These are phyloP conservation scores for Blastobasis adustella DNA, from an alignment of 2,888 invertebrate genomes.

Conservation along the genomic window DNA sequence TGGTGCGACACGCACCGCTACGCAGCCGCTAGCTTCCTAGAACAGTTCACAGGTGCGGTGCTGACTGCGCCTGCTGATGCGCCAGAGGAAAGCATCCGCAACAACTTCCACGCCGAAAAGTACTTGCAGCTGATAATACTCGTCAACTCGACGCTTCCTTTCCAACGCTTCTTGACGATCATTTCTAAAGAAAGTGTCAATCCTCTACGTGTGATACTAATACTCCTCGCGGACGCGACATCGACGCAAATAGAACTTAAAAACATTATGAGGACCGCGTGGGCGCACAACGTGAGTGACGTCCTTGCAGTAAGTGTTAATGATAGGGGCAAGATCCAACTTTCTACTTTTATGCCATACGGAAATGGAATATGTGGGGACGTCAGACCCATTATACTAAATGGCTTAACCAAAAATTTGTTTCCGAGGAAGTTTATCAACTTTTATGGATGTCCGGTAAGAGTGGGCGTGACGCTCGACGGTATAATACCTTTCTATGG, in stretches of 20 bases:
- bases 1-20: too few relatives aligned
- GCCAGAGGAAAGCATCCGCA: too few relatives aligned
- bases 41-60: too few relatives aligned
- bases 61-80: too few relatives aligned
- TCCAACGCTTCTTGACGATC: too few relatives aligned
- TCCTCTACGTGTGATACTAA: too few relatives aligned
- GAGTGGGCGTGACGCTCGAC: conserved; percentile 17
- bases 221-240: too few relatives aligned
- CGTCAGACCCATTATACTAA: conserved; percentile 24
- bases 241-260: conserved; percentile 11
- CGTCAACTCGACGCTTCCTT: too few relatives aligned
- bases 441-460: conserved; percentile 40
- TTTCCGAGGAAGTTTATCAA: conserved; percentile 41
- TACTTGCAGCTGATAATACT: too few relatives aligned
- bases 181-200: too few relatives aligned
- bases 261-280: conserved; percentile 28
- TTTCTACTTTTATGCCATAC: conserved; percentile 41
- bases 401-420: conserved; percentile 14
- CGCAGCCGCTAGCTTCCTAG: too few relatives aligned
- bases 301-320: conserved; percentile 29
- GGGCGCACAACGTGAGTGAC: conserved; percentile 37
- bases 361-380: conserved; percentile 30
- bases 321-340: conserved; percentile 13
- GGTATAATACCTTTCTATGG: conserved; percentile 25
- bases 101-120: too few relatives aligned